Conservation (phyloP, 2,797 vertebrate genomes). For the Chrosomus eos region DNA sequence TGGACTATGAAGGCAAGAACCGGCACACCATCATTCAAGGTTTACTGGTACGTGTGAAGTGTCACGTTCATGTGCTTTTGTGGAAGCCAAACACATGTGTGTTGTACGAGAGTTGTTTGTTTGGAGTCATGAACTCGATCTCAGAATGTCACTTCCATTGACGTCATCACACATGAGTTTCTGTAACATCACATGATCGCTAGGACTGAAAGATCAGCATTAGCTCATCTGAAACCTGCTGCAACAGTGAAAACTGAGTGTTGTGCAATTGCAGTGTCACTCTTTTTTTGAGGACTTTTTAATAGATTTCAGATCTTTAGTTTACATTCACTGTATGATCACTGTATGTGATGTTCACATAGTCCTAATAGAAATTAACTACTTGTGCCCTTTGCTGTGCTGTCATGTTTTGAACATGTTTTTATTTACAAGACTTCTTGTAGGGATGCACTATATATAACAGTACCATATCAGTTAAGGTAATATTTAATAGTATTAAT, state of each 20-base stretch:
- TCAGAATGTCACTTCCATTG: slow-evolving; percentile 13
- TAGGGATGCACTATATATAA: neutral
- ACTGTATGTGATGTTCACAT: neutral
- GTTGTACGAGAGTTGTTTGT: slow-evolving; percentile 2
- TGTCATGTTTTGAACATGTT: too few relatives aligned
- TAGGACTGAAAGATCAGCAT: slow-evolving; percentile 11
- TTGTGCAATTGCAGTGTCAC: slow-evolving; percentile 7
- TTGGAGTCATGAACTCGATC: neutral
- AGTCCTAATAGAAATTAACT: neutral
- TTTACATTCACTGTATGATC: neutral
- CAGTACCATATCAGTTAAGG: neutral
- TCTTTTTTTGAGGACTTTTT: neutral
- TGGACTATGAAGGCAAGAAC: slow-evolving; percentile 97
- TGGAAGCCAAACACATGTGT: neutral
- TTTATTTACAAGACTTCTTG: neutral
- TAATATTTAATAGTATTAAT: neutral
- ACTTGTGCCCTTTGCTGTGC: neutral
- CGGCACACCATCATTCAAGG: slow-evolving; percentile 98
- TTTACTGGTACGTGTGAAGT: slow-evolving; percentile 83
- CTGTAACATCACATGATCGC: slow-evolving; percentile 4
- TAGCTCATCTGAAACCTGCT: slow-evolving; percentile 10
- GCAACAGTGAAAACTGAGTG: neutral
- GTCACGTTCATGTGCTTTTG: neutral
- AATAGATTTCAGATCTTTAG: neutral
- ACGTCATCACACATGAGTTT: slow-evolving; percentile 4